A percentile compares a stretch with the other conserved stretches of the same genome.
These are phyloP conservation scores for Tanypteryx hageni DNA, from an alignment of 2,888 invertebrate genomes.

Conservation along the genomic window DNA sequence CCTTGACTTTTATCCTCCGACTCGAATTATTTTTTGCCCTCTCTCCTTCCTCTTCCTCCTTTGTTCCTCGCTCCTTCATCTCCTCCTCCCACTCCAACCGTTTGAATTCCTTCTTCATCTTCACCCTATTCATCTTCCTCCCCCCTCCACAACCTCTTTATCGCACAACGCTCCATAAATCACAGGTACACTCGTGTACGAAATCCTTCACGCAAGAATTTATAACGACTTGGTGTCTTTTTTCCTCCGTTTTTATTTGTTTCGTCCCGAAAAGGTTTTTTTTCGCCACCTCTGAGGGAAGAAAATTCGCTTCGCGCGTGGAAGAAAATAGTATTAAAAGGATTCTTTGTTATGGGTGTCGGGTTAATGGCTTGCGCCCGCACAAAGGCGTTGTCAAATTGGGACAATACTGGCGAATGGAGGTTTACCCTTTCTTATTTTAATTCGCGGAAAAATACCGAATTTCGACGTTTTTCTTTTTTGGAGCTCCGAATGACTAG, in stretches of 20 bases:
- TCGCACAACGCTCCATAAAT: constrained; percentile 22
- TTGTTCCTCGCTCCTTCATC: no score
- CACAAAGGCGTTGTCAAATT: no score
- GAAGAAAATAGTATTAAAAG: not conserved
- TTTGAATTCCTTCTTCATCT: no score
- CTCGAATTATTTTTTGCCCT: no score
- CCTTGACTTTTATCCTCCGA: no score
- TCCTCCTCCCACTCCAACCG: not conserved
- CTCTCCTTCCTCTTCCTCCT: no score
- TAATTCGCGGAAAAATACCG: no score
- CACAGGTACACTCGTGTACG: not conserved
- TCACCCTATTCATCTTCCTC: not conserved
- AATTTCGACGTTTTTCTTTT: no score
- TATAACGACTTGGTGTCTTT: constrained; percentile 10
- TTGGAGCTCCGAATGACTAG: no score
- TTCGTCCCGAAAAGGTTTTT: not conserved
- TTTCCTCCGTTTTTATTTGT: not conserved
- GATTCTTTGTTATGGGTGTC: not conserved
- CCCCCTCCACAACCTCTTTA: not conserved
- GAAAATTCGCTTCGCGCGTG: not conserved
- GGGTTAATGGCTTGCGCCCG: no score
- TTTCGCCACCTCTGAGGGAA: not conserved
- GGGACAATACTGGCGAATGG: no score
- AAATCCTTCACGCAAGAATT: constrained; percentile 17
- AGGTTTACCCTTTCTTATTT: no score